Evolutionary conservation across 37 sponge, comb jelly and placozoan genomes (phyloP), one percentile per base, ranked within the genome.

Genomic region (Tethya wilhelma): DNA sequence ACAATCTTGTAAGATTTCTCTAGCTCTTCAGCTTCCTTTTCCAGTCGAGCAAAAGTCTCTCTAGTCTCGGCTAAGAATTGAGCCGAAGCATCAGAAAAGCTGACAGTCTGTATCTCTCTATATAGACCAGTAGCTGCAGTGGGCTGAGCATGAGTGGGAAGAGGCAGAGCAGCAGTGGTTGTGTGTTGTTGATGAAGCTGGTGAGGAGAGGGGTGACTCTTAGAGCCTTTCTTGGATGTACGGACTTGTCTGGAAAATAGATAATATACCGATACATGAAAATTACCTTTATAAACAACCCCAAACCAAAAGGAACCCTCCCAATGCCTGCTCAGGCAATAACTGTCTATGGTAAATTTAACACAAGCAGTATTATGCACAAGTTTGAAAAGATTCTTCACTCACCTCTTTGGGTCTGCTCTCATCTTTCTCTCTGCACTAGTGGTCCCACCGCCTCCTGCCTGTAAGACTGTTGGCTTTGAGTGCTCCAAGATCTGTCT

Each of bases 21-120:
- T 11, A 84, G 46, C 44, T 69, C 49, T 62, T 84, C 59, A n/a
- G 85, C 80, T 67, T 90, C 90, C 42, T 77, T 83, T 40, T 90
- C 90, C 58, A 90, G 40, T 8, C 81, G 77, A 32, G 46, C 69
- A 66, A 90, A 74, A 4, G 85, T 66, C 0, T 79, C 80, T 74
- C 69, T 84, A 30, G 75, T 79, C 37, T 90, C 90, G 6, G 69
- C 68, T 20, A 90, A 41, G 29, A 90, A 63, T 25, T 65, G 46
- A 39, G 63, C 69, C 0, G 76, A 67, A n/a, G 71, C 12, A 33
- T 80, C 49, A 62, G 37, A 56, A 39, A 31, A 55, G 56, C 49
- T 45, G 25, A 55, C 44, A 4, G 7, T 22, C 12, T 9, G 29
- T 64, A 19, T 19, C 7, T 19, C 11, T 59, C 62, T 59, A 7